Evolutionary conservation across 1,140 invertebrate species (phyloP).

Genomic region (Triops longicaudatus): DNA sequence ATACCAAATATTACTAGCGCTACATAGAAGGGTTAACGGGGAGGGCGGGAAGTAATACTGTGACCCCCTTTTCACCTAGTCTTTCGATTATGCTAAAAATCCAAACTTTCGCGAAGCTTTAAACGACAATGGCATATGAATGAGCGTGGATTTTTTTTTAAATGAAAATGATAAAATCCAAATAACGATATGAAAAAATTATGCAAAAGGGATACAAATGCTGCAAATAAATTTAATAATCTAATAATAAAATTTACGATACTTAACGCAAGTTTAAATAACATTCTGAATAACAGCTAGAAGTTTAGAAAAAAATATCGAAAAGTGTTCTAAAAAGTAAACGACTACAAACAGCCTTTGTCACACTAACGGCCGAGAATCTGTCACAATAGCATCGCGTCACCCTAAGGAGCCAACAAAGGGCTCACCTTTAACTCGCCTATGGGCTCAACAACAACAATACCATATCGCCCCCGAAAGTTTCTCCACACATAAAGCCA

Average conservation of each 20-base stretch:
- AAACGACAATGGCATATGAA: too few relatives aligned
- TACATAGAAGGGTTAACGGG: background rate
- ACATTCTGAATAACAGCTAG: too few relatives aligned
- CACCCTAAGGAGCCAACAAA: background rate
- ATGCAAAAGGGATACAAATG: too few relatives aligned
- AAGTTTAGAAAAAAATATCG: too few relatives aligned
- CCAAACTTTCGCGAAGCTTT: too few relatives aligned
- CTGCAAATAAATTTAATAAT: too few relatives aligned
- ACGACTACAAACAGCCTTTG: background rate
- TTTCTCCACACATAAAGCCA: background rate
- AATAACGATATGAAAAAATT: too few relatives aligned
- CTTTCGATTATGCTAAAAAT: too few relatives aligned
- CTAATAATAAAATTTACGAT: too few relatives aligned
- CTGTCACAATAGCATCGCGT: background rate
- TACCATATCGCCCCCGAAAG: background rate
- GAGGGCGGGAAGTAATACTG: background rate
- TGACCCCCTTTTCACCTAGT: background rate
- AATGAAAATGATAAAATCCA: too few relatives aligned
- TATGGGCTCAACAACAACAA: background rate
- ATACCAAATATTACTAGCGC: background rate
- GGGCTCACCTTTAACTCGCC: background rate
- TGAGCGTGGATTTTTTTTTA: background rate
- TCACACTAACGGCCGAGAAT: background rate
- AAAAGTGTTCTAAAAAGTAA: too few relatives aligned
- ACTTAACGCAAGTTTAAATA: too few relatives aligned